These are phyloP conservation scores for Wiebesia pumilae DNA, from an alignment of 1,140 invertebrate genomes.

Conservation along the genomic window DNA sequence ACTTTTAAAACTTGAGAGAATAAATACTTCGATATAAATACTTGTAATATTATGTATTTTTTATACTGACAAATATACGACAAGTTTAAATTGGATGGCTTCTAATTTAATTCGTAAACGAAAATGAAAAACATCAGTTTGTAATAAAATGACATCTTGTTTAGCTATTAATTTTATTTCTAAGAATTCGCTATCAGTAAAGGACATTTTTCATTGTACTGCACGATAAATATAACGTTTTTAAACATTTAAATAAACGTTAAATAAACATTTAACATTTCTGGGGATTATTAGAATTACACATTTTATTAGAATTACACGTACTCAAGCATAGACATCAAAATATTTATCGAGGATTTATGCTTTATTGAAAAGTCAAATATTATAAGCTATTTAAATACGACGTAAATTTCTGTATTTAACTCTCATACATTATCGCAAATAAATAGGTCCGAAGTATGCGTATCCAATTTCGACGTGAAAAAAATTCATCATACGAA, in stretches of 20 bases:
- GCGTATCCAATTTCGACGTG: background rate
- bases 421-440: background rate
- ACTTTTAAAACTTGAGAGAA: too few relatives aligned
- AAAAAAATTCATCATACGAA: background rate
- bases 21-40: background rate
- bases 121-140: background rate
- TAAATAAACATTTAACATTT: too few relatives aligned
- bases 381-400: background rate
- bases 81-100: background rate
- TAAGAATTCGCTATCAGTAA: background rate
- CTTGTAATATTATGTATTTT: background rate
- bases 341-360: background rate
- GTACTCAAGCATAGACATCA: background rate
- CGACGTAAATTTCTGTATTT: background rate
- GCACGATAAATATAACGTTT: background rate
- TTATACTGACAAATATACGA: background rate
- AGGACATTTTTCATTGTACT: background rate
- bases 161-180: background rate
- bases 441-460: background rate
- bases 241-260: background rate
- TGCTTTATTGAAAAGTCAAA: background rate
- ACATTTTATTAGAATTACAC: background rate
- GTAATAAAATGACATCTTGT: background rate
- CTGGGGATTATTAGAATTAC: too few relatives aligned
- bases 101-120: background rate